Base-by-base conservation (phyloP, 1,140 invertebrate genomes). In the Drosophila ficusphila region DNA sequence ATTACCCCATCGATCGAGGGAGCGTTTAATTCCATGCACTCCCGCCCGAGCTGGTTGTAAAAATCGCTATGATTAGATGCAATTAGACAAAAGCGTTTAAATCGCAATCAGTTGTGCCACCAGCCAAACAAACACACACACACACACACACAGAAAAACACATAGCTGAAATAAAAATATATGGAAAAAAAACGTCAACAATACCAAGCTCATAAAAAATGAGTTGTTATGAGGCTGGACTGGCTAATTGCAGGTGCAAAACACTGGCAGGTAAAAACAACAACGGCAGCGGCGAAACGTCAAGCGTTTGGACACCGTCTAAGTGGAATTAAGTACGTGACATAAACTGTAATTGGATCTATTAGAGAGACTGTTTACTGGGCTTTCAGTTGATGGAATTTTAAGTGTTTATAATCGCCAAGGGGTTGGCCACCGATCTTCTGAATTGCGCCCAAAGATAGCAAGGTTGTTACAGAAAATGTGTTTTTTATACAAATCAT, bases 291-390 rank as follows among this genome's bases (percentile, higher is more conserved):
- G 31, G 14, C 53, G 25, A 57, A 70, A 85, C 60, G 58, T 61
- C 21, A 76, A 86, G 53, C 79, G 75, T 79, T 83, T 85, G 74
- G 56, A 76, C 56, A 64, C 75, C 75, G 38, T 60, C 67, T 85
- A 85, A 85, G 78, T 86, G 81, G 76, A 77, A 77, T 86, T 86
- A 81, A 86, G 76, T 86, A 86, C 81, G 81, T 86, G 81, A 86
- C 81, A 86, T 54, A 86, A 77, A 86, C 62, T 73, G 56, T 86
- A 86, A 86, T 86, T 86, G 81, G 73, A 77, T 60, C 79, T 71
- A 83, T 83, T 83, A 83, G 79, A 83, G 70, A 64, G 61, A 48
- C 57, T 71, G 67, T 57, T 73, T 73, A 64, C 48, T 54, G 46
- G 48, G 52, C 41, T 52, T 62, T 39, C 47, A 60, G 23, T 34